Conservation (phyloP, 2,888 invertebrate genomes). For the Sicus ferrugineus region DNA sequence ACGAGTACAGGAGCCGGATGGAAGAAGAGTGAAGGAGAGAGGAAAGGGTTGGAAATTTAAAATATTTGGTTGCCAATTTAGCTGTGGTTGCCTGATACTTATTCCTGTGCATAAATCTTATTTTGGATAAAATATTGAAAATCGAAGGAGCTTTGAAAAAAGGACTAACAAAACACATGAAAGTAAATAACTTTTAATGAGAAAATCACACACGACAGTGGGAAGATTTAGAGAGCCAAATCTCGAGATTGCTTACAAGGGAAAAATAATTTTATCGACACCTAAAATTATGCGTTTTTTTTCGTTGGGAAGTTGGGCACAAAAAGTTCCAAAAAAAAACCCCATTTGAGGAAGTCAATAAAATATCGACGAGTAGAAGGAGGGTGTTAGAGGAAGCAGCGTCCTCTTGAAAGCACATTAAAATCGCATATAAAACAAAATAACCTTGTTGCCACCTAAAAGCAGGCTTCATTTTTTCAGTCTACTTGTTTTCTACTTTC, state of each 20-base stretch:
- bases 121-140: background rate
- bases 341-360: background rate
- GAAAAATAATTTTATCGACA: no score
- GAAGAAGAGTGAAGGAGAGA: no score
- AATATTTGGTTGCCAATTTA: constrained; percentile 17
- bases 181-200: background rate
- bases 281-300: no score
- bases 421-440: background rate
- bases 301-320: no score
- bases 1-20: no score
- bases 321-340: no score
- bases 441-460: constrained; percentile 10
- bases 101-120: constrained; percentile 18
- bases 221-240: background rate
- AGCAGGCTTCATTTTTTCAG: constrained; percentile 12
- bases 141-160: background rate
- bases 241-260: background rate
- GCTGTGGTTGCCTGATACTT: constrained; percentile 13
- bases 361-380: background rate
- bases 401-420: background rate
- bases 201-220: background rate
- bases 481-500: background rate
- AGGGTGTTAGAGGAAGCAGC: background rate
- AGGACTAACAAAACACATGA: background rate
- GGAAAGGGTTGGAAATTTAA: no score